These are phyloP conservation scores for Halocynthia aurantium DNA, from an alignment of 23 tunicate species.

Conservation along the genomic window DNA sequence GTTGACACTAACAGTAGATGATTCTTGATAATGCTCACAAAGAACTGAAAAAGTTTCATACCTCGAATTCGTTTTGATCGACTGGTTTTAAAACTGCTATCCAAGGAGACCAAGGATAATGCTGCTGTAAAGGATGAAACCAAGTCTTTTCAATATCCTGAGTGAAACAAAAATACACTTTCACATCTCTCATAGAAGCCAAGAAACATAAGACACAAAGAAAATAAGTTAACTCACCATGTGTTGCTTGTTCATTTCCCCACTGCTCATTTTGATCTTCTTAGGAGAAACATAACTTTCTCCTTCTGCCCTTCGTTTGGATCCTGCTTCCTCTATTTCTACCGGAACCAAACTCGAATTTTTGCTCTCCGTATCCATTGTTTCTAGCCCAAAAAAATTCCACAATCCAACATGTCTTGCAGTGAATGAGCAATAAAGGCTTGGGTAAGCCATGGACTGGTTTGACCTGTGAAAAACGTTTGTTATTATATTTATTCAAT, in stretches of 20 bases:
- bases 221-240: no score
- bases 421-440: slow-evolving; percentile 30
- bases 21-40: no score
- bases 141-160: slow-evolving; percentile 26
- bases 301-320: no score
- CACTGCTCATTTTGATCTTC: background rate
- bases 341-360: no score
- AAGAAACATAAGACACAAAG: no score
- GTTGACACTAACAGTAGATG: no score
- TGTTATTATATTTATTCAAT: no score
- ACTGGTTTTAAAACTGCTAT: slow-evolving; percentile 26
- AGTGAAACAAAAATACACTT: background rate
- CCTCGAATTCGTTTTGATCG: slow-evolving; percentile 5
- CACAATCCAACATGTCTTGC: slow-evolving; percentile 49
- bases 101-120: slow-evolving; percentile 79
- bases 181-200: no score
- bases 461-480: background rate
- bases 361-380: no score
- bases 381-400: slow-evolving; percentile 19
- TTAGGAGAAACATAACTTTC: background rate
- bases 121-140: slow-evolving; percentile 67
- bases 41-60: no score
- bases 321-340: no score
- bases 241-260: no score
- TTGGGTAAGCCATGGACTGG: slow-evolving; percentile 2